Evolutionary conservation across 2,797 vertebrate species (phyloP).

Genomic region (Sebastiscus tertius): DNA sequence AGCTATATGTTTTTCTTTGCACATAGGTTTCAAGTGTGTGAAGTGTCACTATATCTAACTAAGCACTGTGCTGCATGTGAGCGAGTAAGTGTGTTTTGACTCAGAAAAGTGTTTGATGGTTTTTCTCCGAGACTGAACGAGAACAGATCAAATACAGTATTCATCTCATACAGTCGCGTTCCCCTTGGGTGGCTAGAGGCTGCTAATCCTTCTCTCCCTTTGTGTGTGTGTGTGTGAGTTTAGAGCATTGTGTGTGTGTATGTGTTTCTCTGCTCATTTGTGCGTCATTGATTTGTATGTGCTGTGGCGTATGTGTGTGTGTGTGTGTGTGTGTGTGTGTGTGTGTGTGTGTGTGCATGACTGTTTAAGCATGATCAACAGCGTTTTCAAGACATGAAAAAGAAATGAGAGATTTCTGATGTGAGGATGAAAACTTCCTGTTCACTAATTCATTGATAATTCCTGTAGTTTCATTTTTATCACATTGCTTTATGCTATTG

Average conservation of each 20-base stretch:
- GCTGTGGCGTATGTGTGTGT: not conserved
- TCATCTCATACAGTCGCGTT: slow-evolving; percentile 62
- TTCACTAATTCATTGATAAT: not conserved
- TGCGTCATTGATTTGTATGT: slow-evolving; percentile 12
- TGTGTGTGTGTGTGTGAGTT: not conserved
- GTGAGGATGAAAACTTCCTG: not conserved
- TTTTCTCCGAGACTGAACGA: slow-evolving; percentile 57
- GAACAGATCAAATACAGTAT: slow-evolving; percentile 66
- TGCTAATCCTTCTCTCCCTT: slow-evolving; percentile 52
- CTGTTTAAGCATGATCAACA: slow-evolving; percentile 25
- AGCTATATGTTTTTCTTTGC: not conserved
- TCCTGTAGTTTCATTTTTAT: not conserved
- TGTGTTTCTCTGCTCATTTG: slow-evolving; percentile 14
- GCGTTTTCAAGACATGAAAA: slow-evolving; percentile 34
- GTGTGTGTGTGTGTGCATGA: not conserved
- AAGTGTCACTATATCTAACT: slow-evolving; percentile 7
- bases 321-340: not conserved
- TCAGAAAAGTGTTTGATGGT: slow-evolving; percentile 35
- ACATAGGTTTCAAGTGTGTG: not conserved
- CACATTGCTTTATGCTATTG: not conserved
- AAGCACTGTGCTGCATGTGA: not conserved
- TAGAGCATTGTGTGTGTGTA: not conserved
- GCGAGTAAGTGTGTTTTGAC: slow-evolving; percentile 41
- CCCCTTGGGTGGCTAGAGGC: slow-evolving; percentile 56
- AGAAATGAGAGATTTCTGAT: slow-evolving; percentile 17